phyloP scores from a whole-genome alignment of 1,140 invertebrate genomes.

The Drosophila sulfurigaster region DNA sequence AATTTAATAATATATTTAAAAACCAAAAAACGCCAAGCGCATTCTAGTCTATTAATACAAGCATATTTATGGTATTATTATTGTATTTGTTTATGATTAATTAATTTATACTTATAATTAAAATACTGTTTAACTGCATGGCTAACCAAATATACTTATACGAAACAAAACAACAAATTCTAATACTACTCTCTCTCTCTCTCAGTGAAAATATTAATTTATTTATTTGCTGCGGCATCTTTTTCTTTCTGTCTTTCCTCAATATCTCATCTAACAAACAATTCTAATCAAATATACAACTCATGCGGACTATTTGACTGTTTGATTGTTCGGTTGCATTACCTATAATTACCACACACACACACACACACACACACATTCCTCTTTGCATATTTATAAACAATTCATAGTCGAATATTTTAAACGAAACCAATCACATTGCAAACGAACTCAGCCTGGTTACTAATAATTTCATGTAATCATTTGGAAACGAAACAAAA shows the following conservation, averaged over 20 bases:
- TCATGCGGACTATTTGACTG: conserved; percentile 66
- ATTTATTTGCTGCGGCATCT: conserved; percentile 76
- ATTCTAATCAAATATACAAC: conserved; percentile 54
- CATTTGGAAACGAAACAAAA: conserved; percentile 29
- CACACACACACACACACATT: not conserved
- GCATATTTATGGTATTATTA: conserved; percentile 50
- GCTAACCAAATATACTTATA: conserved; percentile 66
- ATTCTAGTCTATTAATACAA: conserved; percentile 51
- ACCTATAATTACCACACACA: conserved; percentile 25
- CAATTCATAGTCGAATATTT: conserved; percentile 60
- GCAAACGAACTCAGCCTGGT: conserved; percentile 78
- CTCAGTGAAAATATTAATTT: conserved; percentile 73
- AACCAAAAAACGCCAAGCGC: conserved; percentile 21
- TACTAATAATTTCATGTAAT: conserved; percentile 84
- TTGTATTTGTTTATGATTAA: conserved; percentile 38
- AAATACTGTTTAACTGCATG: conserved; percentile 70
- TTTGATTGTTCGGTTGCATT: conserved; percentile 56
- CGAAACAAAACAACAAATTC: conserved; percentile 50
- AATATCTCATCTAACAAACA: conserved; percentile 62
- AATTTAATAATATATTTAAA: conserved; percentile 14
- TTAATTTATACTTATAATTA: conserved; percentile 61
- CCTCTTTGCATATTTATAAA: conserved; percentile 9
- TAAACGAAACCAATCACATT: conserved; percentile 80
- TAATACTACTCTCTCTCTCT: conserved; percentile 42
- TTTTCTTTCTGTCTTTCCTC: conserved; percentile 78